A percentile compares a stretch with the other conserved stretches of the same genome.
Evolutionary conservation across 2,797 vertebrate genomes (phyloP).

Genomic region (Lemur catta): DNA sequence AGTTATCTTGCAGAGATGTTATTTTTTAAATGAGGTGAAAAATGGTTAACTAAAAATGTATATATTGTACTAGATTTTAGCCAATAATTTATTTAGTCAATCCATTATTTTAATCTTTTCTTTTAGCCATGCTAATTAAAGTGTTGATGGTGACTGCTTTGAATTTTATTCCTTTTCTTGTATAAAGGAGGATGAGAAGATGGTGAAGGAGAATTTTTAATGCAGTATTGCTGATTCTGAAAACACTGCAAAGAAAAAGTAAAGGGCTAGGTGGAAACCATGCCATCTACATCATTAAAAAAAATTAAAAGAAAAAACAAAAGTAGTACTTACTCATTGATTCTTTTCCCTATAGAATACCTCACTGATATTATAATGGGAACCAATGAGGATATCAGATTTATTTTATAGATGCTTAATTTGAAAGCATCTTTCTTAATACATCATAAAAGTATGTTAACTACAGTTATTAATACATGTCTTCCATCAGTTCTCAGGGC

Average conservation of each 20-base stretch:
- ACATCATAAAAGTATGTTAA: not conserved
- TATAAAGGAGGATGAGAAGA: not conserved
- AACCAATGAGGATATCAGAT: not conserved
- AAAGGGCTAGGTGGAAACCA: not conserved
- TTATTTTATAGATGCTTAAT: constrained; percentile 1
- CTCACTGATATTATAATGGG: not conserved
- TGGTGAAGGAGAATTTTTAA: not conserved
- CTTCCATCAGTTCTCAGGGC: not conserved
- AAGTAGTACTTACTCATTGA: not conserved
- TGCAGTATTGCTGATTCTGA: not conserved
- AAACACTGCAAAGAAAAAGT: not conserved
- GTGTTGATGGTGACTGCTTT: not conserved
- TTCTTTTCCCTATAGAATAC: not conserved
- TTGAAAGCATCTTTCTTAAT: constrained; percentile 9
- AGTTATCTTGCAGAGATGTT: not conserved
- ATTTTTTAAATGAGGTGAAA: not conserved
- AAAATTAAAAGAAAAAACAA: not conserved
- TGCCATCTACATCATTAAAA: not conserved
- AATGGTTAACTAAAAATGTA: constrained; percentile 15
- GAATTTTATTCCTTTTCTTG: not conserved
- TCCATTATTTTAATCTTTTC: not conserved
- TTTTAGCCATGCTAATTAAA: not conserved
- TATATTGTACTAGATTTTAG: not conserved
- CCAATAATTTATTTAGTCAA: not conserved
- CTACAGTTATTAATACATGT: not conserved